These are phyloP conservation scores for Calypte anna DNA, from an alignment of 2,113 vertebrate species.

Conservation along the genomic window DNA sequence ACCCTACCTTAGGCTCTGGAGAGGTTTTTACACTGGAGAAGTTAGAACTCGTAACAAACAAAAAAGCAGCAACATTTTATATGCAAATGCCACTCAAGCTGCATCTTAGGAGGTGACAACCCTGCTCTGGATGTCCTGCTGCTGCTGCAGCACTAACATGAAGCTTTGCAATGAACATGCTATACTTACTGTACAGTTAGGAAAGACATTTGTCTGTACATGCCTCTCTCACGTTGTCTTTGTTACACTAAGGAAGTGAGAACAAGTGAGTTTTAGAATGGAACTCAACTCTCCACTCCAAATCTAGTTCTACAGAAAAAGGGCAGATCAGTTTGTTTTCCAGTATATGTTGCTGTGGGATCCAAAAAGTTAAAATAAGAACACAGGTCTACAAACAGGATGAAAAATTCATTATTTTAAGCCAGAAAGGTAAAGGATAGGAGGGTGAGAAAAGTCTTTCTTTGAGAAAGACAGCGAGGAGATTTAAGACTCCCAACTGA, in stretches of 20 bases:
- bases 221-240: constrained; percentile 43
- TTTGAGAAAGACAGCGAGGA: not conserved
- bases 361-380: constrained; percentile 19
- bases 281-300: constrained; percentile 24
- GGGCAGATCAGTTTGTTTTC: constrained; percentile 9
- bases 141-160: constrained; percentile 46
- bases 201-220: constrained; percentile 50
- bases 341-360: constrained; percentile 39
- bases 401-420: constrained; percentile 14
- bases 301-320: constrained; percentile 14
- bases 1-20: constrained; percentile 63
- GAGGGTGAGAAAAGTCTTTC: constrained; percentile 9
- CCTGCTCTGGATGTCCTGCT: constrained; percentile 23
- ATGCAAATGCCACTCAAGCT: constrained; percentile 53
- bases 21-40: constrained; percentile 26
- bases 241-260: constrained; percentile 41
- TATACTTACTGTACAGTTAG: constrained; percentile 49
- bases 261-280: constrained; percentile 30
- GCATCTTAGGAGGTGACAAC: constrained; percentile 28
- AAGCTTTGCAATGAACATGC: constrained; percentile 55
- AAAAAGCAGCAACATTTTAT: constrained; percentile 42
- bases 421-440: not conserved
- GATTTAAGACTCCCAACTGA: not conserved
- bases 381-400: constrained; percentile 31
- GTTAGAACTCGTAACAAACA: constrained; percentile 32